Evolutionary conservation across 2,888 invertebrate species (phyloP).

Genomic region (Mamestra brassicae): DNA sequence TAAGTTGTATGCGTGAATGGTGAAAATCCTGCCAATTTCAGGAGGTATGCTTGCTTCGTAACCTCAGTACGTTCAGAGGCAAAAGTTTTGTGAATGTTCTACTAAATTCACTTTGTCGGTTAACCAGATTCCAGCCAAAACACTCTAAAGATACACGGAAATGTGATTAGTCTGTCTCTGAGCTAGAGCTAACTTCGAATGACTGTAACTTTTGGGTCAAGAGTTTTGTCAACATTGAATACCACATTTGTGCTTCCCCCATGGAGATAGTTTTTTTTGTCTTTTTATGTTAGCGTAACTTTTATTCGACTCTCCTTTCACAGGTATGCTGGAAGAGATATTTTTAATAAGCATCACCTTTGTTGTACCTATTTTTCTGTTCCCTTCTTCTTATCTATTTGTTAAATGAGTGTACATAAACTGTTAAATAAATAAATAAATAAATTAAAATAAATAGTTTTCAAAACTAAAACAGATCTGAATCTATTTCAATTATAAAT

Average conservation of each 20-base stretch:
- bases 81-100: conserved; percentile 20
- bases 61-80: neutral
- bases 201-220: neutral
- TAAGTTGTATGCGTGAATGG: conserved; percentile 18
- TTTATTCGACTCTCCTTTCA: no score
- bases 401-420: no score
- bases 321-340: no score
- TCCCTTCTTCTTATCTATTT: no score
- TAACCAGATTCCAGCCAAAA: conserved; percentile 20
- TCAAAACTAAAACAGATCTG: no score
- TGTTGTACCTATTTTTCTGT: no score
- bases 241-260: neutral
- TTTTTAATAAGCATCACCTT: no score
- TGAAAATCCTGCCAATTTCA: conserved; percentile 37
- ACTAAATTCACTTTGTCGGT: conserved; percentile 19
- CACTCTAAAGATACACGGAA: conserved; percentile 17
- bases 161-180: conserved; percentile 25
- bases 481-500: no score
- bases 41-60: conserved; percentile 17
- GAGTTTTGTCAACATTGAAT: conserved; percentile 7
- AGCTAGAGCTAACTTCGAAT: conserved; percentile 19
- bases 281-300: no score
- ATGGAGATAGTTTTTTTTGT: no score
- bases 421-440: no score
- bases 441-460: no score